Evolutionary conservation across 2,888 invertebrate species (phyloP).

Genomic region (Agrilus mali): DNA sequence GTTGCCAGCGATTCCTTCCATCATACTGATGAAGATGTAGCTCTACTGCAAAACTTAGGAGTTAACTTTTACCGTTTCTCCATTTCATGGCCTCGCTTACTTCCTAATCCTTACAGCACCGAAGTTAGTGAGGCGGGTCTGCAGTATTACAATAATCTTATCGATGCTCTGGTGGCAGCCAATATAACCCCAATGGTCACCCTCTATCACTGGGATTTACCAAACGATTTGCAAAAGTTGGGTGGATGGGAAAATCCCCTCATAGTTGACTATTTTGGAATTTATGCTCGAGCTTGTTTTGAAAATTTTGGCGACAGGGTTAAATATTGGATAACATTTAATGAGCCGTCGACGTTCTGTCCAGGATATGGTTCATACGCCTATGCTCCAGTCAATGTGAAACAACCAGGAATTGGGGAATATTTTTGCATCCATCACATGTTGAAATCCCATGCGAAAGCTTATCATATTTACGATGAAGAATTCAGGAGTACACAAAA

Average conservation of each 20-base stretch:
- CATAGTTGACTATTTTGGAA: conserved; percentile 39
- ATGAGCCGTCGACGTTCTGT: conserved; percentile 32
- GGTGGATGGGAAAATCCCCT: conserved; percentile 50
- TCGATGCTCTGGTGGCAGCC: conserved; percentile 47
- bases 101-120: conserved; percentile 50
- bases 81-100: conserved; percentile 50
- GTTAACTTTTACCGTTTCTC: conserved; percentile 45
- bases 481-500: too few species aligned
- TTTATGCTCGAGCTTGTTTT: conserved; percentile 36
- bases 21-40: too few species aligned
- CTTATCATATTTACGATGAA: conserved; percentile 27
- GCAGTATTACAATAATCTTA: conserved; percentile 59
- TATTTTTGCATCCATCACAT: conserved; percentile 43
- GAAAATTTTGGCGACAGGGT: conserved; percentile 21
- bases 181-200: conserved; percentile 28
- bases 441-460: conserved; percentile 33
- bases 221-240: conserved; percentile 33
- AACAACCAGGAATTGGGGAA: conserved; percentile 28
- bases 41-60: conserved; percentile 34
- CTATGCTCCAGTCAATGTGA: conserved; percentile 25
- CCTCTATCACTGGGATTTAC: conserved; percentile 24
- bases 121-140: conserved; percentile 56
- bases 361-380: conserved; percentile 20
- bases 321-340: conserved; percentile 39
- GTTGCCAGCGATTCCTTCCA: too few species aligned